These are phyloP conservation scores for Zingel zingel DNA, from an alignment of 2,113 vertebrate genomes.

Conservation along the genomic window DNA sequence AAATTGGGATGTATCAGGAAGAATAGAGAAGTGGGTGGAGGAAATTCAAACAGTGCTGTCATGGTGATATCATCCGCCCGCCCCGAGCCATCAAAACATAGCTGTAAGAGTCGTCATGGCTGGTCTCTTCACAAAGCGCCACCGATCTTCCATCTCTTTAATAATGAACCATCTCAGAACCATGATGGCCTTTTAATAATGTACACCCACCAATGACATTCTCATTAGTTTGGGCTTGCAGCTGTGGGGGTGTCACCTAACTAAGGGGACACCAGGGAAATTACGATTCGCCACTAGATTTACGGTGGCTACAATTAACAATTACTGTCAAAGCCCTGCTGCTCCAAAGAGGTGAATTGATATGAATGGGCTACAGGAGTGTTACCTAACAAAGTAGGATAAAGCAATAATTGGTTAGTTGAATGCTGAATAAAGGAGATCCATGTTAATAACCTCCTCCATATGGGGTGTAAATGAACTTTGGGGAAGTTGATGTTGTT, in stretches of 20 bases:
- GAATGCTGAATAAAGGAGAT: constrained; percentile 47
- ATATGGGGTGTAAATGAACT: constrained; percentile 43
- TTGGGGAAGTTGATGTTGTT: not conserved
- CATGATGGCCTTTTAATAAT: constrained; percentile 73
- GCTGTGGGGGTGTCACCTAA: constrained; percentile 58
- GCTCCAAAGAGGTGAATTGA: constrained; percentile 57
- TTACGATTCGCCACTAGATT: constrained; percentile 64
- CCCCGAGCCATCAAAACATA: constrained; percentile 62
- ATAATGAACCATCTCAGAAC: constrained; percentile 64
- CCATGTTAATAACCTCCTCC: constrained; percentile 42
- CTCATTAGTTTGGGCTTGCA: constrained; percentile 66
- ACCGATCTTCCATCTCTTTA: constrained; percentile 47
- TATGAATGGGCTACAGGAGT: constrained; percentile 51
- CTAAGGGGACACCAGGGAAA: constrained; percentile 64
- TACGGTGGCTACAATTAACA: constrained; percentile 70
- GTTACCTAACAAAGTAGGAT: constrained; percentile 39
- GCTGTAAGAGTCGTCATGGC: constrained; percentile 49
- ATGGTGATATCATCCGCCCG: constrained; percentile 49
- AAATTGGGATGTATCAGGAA: constrained; percentile 56
- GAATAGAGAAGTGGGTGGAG: constrained; percentile 52
- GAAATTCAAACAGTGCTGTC: constrained; percentile 60
- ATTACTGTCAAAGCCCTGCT: constrained; percentile 68
- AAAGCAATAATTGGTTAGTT: constrained; percentile 49
- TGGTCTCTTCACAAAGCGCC: constrained; percentile 49
- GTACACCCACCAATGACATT: constrained; percentile 61